A percentile compares a stretch with the other conserved stretches of the same genome.
Evolutionary conservation across 2,888 invertebrate species (phyloP).

Genomic region (Orchesella flavescens): DNA sequence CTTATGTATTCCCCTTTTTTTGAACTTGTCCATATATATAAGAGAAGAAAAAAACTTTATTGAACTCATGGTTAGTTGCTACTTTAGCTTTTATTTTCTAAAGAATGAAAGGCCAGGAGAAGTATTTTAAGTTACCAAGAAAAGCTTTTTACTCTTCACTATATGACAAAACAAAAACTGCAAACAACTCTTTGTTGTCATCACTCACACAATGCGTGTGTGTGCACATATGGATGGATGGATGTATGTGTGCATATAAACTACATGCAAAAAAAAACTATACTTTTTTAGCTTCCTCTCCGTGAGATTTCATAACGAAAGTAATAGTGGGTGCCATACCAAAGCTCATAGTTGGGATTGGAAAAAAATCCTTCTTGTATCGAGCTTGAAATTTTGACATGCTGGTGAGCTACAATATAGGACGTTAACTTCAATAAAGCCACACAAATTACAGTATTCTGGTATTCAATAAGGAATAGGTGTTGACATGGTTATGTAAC

Average conservation of each 20-base stretch:
- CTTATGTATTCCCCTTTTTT: slow-evolving; percentile 4
- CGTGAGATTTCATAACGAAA: background rate
- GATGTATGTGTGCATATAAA: background rate
- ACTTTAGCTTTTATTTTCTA: slow-evolving; percentile 38
- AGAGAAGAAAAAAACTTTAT: slow-evolving; percentile 18
- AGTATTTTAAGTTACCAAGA: slow-evolving; percentile 44
- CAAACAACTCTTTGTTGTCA: slow-evolving; percentile 16
- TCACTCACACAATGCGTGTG: background rate
- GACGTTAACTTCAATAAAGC: slow-evolving; percentile 53
- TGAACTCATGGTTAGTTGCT: slow-evolving; percentile 41
- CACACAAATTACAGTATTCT: slow-evolving; percentile 52
- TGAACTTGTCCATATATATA: slow-evolving; percentile 19
- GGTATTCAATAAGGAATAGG: slow-evolving; percentile 8
- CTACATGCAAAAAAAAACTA: slow-evolving; percentile 15
- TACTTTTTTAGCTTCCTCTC: background rate
- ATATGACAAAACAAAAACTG: slow-evolving; percentile 30
- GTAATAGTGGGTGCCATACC: background rate
- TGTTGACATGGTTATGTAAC: slow-evolving; percentile 24
- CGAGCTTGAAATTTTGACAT: slow-evolving; percentile 53
- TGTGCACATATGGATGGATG: background rate
- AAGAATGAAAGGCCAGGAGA: slow-evolving; percentile 20
- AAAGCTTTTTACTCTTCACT: slow-evolving; percentile 51
- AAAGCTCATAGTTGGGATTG: too few relatives aligned
- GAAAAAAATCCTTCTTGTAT: slow-evolving; percentile 56
- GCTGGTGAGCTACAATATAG: slow-evolving; percentile 9